Evolutionary conservation across 2,888 invertebrate species (phyloP).

Genomic region (Chirona hameri): DNA sequence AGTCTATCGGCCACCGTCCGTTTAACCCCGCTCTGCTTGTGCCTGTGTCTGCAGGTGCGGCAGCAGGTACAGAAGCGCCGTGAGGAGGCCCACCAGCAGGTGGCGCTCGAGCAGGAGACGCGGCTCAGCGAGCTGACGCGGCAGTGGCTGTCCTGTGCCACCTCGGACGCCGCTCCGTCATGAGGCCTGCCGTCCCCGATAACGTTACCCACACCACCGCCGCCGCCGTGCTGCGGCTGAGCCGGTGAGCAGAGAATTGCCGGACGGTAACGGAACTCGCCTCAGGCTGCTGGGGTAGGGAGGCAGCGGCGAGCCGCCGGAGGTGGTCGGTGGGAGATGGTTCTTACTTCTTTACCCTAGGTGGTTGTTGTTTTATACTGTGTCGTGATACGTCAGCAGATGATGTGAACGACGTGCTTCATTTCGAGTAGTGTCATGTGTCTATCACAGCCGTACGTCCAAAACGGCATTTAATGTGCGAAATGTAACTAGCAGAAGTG

Average conservation of each 20-base stretch:
- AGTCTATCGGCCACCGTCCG: background rate
- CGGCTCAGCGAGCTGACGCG: background rate
- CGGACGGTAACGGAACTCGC: too few species aligned
- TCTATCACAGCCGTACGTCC: too few species aligned
- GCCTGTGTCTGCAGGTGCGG: background rate
- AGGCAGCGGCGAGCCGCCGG: too few species aligned
- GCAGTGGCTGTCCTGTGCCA: background rate
- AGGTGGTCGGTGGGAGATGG: too few species aligned
- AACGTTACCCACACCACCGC: background rate
- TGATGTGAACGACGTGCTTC: too few species aligned
- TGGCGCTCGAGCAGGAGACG: background rate
- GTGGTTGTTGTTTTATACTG: too few species aligned
- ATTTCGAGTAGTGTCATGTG: too few species aligned
- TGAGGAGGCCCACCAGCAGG: background rate
- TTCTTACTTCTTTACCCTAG: too few species aligned
- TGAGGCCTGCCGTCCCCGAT: background rate
- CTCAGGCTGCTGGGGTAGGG: too few species aligned
- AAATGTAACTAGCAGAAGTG: too few species aligned
- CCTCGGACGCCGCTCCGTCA: background rate
- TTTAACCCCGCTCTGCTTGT: background rate
- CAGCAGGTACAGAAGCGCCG: slow-evolving; percentile 5
- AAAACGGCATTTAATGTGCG: too few species aligned
- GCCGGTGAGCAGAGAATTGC: background rate
- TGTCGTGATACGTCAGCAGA: too few species aligned
- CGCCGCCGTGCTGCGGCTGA: background rate